Evolutionary conservation across 2,797 vertebrate genomes (phyloP).

Genomic region (Sitta carolinensis): DNA sequence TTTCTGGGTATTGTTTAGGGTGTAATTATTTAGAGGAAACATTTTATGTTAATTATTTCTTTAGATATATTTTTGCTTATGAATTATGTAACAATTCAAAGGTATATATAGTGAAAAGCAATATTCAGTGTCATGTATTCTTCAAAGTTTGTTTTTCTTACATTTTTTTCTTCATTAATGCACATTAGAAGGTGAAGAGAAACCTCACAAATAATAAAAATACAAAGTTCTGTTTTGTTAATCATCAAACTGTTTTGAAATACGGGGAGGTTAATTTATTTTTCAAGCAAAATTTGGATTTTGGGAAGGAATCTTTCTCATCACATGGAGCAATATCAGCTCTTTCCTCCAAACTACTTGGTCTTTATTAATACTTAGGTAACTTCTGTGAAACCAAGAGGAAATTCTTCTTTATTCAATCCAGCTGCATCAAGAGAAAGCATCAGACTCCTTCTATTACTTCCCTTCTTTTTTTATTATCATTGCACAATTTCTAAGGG

Average conservation of each 20-base stretch:
- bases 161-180: background rate
- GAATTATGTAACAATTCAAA: background rate
- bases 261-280: rapidly evolving
- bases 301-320: background rate
- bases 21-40: background rate
- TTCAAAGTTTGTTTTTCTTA: background rate
- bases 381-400: background rate
- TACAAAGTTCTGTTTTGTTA: rapidly evolving
- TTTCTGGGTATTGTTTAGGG: background rate
- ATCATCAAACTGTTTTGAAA: background rate
- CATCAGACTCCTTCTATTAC: background rate
- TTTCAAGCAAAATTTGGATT: background rate
- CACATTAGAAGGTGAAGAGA: background rate
- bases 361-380: background rate
- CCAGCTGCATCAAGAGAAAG: background rate
- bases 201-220: background rate
- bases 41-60: background rate
- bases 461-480: background rate
- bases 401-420: background rate
- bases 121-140: background rate
- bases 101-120: background rate
- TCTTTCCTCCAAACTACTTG: background rate
- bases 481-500: background rate
- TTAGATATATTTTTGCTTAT: background rate
- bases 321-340: background rate